These are phyloP conservation scores for Nasonia oneida DNA, from an alignment of 2,888 invertebrate species.

Conservation along the genomic window DNA sequence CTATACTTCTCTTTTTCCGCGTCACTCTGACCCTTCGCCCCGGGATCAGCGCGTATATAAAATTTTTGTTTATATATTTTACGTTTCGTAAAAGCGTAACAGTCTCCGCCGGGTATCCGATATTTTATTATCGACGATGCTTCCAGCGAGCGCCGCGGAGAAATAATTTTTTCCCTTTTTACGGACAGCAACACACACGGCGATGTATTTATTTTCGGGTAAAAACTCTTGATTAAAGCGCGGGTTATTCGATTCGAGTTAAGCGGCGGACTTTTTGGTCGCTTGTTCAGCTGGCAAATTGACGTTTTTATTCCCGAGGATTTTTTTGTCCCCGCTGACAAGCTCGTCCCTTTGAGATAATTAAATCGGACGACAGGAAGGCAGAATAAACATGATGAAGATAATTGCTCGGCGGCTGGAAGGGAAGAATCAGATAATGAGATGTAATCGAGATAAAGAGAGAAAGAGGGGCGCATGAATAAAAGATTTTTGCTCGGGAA, in stretches of 20 bases:
- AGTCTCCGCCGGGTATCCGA: background rate
- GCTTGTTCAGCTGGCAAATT: background rate
- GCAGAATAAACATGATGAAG: constrained; percentile 47
- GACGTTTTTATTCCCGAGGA: background rate
- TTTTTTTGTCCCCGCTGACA: background rate
- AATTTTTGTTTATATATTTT: background rate
- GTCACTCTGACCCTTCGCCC: background rate
- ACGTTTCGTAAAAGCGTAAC: background rate
- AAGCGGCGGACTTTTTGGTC: background rate
- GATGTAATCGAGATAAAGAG: constrained; percentile 32
- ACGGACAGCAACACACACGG: background rate
- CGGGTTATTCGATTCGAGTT: background rate
- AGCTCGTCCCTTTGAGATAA: constrained; percentile 7
- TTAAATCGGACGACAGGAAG: constrained; percentile 35
- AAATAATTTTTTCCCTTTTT: background rate
- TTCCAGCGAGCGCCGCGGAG: background rate
- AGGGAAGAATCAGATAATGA: constrained; percentile 40
- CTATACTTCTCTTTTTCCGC: background rate
- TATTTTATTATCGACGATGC: background rate
- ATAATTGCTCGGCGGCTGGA: constrained; percentile 30
- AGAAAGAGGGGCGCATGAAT: background rate
- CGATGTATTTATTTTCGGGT: background rate
- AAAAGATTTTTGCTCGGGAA: background rate
- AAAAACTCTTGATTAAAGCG: background rate
- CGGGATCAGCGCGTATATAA: background rate